Conservation (phyloP, 2,888 invertebrate species). For the Calliscelio sp. region DNA sequence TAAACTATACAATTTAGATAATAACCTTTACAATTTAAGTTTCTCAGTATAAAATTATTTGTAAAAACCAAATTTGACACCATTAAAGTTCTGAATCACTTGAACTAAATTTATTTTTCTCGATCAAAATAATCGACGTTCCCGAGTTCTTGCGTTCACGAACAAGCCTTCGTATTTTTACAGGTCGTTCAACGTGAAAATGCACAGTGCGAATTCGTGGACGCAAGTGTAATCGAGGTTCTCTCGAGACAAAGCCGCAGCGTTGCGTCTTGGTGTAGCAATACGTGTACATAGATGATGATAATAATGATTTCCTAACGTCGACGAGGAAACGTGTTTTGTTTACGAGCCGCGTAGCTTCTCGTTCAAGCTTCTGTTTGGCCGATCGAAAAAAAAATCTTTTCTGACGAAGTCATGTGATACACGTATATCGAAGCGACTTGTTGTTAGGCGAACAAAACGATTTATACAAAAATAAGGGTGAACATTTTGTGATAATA, state of each 20-base stretch:
- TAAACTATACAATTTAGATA: no score
- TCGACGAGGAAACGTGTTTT: slow-evolving; percentile 39
- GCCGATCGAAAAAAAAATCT: slow-evolving; percentile 32
- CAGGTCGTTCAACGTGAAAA: neutral
- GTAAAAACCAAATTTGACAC: no score
- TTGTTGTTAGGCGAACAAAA: slow-evolving; percentile 59
- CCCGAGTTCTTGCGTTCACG: neutral
- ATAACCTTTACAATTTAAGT: no score
- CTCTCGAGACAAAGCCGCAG: slow-evolving; percentile 26
- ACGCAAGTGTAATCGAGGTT: slow-evolving; percentile 44
- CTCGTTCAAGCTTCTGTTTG: slow-evolving; percentile 27
- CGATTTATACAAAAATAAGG: slow-evolving; percentile 31
- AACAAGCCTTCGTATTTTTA: slow-evolving; percentile 3
- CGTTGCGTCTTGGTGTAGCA: slow-evolving; percentile 59
- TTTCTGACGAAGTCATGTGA: slow-evolving; percentile 60
- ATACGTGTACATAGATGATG: slow-evolving; percentile 69
- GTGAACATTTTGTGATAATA: slow-evolving; percentile 46
- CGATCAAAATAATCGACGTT: neutral
- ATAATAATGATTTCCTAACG: slow-evolving; percentile 52
- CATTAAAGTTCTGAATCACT: no score
- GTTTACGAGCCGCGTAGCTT: slow-evolving; percentile 42
- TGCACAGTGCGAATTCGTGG: slow-evolving; percentile 22
- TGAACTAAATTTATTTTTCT: no score
- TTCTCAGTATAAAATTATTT: no score
- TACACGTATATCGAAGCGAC: slow-evolving; percentile 52